Evolutionary conservation across 2,888 invertebrate species (phyloP).

Genomic region (Sinopyrophorus schimmeli): DNA sequence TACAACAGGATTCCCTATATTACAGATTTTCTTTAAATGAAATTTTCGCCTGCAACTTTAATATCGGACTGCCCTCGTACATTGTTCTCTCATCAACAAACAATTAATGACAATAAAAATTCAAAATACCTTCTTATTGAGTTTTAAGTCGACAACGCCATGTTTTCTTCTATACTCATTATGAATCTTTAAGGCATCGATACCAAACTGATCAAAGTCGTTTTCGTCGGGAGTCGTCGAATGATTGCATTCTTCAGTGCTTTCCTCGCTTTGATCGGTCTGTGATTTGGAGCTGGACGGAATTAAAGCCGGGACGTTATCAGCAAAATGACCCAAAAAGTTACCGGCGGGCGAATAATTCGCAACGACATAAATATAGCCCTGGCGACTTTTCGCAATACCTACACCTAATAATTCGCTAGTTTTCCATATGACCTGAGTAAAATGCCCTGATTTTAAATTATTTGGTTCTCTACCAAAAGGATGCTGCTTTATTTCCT

Average conservation of each 20-base stretch:
- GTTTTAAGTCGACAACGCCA: slow-evolving; percentile 59
- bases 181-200: slow-evolving; percentile 61
- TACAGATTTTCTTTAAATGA: no score
- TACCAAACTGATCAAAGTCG: slow-evolving; percentile 48
- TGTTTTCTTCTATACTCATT: slow-evolving; percentile 66
- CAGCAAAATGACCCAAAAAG: slow-evolving; percentile 72
- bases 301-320: slow-evolving; percentile 67
- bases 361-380: slow-evolving; percentile 82
- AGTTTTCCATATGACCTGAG: slow-evolving; percentile 72
- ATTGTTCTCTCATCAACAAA: no score
- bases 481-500: slow-evolving; percentile 64
- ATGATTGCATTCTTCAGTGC: background rate
- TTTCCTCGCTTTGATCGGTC: slow-evolving; percentile 23
- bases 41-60: no score
- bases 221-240: slow-evolving; percentile 37
- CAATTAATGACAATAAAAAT: no score
- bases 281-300: slow-evolving; percentile 36
- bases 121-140: slow-evolving; percentile 59
- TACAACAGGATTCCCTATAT: no score
- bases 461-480: slow-evolving; percentile 67
- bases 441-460: slow-evolving; percentile 70
- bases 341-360: slow-evolving; percentile 93
- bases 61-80: no score
- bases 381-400: slow-evolving; percentile 69
- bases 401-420: slow-evolving; percentile 70